These are phyloP conservation scores for Sabatieria punctata DNA, from an alignment of 2,888 invertebrate species.

Conservation along the genomic window DNA sequence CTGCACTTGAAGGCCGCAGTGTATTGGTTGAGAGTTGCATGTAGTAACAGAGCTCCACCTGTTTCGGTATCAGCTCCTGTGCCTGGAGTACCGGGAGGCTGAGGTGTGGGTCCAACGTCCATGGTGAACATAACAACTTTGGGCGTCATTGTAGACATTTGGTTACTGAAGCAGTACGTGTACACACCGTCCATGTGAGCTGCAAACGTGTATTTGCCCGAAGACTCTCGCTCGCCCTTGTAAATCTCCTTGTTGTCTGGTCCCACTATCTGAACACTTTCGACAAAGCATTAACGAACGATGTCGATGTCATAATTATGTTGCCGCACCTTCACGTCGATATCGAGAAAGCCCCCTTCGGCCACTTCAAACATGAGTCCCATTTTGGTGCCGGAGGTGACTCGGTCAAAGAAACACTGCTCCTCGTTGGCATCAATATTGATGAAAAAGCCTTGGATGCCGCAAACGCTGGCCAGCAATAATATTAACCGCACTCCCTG, in stretches of 20 bases:
- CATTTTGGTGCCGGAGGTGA: slow-evolving; percentile 83
- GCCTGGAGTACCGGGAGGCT: slow-evolving; percentile 23
- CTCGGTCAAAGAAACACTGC: slow-evolving; percentile 95
- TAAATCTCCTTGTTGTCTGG: slow-evolving; percentile 78
- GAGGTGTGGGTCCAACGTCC: slow-evolving; percentile 56
- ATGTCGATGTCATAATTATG: too few relatives aligned
- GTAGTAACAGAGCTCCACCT: too few relatives aligned
- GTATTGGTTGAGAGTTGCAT: too few relatives aligned
- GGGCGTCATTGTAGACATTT: slow-evolving; percentile 97
- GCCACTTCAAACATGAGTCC: slow-evolving; percentile 92
- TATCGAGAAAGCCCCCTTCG: slow-evolving; percentile 96
- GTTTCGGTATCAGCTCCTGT: background rate
- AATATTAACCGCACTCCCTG: too few relatives aligned
- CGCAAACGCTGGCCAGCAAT: too few relatives aligned
- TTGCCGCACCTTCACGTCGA: slow-evolving; percentile 71
- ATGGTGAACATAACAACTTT: slow-evolving; percentile 94
- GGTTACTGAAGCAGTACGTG: slow-evolving; percentile 47
- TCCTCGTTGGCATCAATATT: slow-evolving; percentile 89
- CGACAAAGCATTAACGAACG: background rate
- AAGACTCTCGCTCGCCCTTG: slow-evolving; percentile 77
- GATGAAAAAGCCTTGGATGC: slow-evolving; percentile 36
- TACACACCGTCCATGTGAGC: slow-evolving; percentile 76
- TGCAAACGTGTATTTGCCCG: slow-evolving; percentile 90
- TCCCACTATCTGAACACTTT: slow-evolving; percentile 53
- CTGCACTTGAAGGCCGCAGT: too few relatives aligned